Evolutionary conservation across 2,113 vertebrate genomes (phyloP).

Genomic region (Neolamprologus brichardi): DNA sequence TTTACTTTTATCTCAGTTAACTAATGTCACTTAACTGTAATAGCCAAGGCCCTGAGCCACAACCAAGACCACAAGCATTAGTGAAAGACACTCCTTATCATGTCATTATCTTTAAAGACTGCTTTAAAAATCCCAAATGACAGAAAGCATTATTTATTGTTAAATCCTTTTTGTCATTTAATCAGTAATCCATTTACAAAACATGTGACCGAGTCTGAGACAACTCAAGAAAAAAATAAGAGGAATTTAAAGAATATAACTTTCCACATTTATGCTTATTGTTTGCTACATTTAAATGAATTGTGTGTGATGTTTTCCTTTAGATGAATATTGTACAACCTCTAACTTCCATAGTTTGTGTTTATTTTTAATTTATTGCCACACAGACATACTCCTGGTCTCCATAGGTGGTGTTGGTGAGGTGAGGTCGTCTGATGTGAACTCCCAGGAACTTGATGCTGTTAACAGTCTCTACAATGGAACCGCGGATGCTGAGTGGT

Average conservation of each 20-base stretch:
- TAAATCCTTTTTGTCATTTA: not conserved
- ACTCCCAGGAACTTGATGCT: not conserved
- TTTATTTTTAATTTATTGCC: not conserved
- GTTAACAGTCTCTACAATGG: not conserved
- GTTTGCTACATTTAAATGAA: not conserved
- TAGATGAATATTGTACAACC: not conserved
- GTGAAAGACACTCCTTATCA: not conserved
- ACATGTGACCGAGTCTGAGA: not conserved
- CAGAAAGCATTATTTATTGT: not conserved
- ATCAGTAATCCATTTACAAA: not conserved
- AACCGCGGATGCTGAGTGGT: not conserved
- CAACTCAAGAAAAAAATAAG: not conserved
- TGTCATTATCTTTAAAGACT: not conserved
- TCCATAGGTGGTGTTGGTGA: not conserved
- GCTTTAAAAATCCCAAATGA: not conserved
- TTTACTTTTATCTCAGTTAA: not conserved
- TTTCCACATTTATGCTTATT: not conserved
- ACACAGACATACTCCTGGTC: not conserved
- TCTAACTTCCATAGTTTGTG: not conserved
- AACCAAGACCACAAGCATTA: not conserved
- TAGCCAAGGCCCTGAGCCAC: not conserved
- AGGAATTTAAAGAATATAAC: not conserved
- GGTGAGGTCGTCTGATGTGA: not conserved
- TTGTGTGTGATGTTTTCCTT: not conserved
- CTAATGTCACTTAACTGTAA: not conserved